Conservation (phyloP, 1,140 invertebrate genomes). For the Drosophila sucinea region DNA sequence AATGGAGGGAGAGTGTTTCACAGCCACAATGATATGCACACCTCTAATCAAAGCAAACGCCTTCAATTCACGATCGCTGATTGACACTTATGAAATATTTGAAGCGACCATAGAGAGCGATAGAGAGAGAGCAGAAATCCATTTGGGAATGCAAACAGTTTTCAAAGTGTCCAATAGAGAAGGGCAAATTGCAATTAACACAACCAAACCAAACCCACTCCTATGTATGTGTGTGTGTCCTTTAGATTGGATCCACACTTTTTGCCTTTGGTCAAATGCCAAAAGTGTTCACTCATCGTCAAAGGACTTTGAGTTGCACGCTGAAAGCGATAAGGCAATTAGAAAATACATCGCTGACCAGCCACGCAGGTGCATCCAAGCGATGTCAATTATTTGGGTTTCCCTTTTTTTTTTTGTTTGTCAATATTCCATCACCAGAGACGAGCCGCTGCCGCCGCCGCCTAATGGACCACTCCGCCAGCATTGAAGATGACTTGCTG, state of each 20-base stretch:
- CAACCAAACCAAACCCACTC: slow-evolving; percentile 7
- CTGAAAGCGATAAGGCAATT: slow-evolving; percentile 80
- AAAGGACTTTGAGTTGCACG: slow-evolving; percentile 71
- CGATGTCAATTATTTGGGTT: slow-evolving; percentile 73
- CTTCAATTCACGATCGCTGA: slow-evolving; percentile 42
- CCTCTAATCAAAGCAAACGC: slow-evolving; percentile 37
- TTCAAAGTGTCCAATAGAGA: slow-evolving; percentile 48
- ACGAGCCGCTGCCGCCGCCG: not conserved
- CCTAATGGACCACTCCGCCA: slow-evolving; percentile 54
- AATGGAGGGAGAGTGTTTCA: no score
- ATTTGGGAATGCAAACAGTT: slow-evolving; percentile 65
- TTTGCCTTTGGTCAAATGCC: slow-evolving; percentile 23
- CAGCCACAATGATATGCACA: slow-evolving; percentile 11
- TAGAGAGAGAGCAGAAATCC: slow-evolving; percentile 57
- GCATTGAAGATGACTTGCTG: slow-evolving; percentile 53
- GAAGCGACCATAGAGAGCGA: slow-evolving; percentile 5
- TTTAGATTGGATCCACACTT: slow-evolving; percentile 12
- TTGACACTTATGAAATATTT: slow-evolving; percentile 76
- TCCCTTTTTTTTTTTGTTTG: slow-evolving; percentile 19
- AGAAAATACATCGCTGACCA: slow-evolving; percentile 59
- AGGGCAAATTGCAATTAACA: slow-evolving; percentile 72
- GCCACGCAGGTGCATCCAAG: slow-evolving; percentile 35
- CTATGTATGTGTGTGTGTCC: slow-evolving; percentile 21
- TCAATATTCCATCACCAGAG: slow-evolving; percentile 48
- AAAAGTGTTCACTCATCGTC: slow-evolving; percentile 75